A percentile compares a stretch with the other conserved stretches of the same genome.
Conservation (phyloP, 2,113 vertebrate genomes). For the Periophthalmus modestus region DNA sequence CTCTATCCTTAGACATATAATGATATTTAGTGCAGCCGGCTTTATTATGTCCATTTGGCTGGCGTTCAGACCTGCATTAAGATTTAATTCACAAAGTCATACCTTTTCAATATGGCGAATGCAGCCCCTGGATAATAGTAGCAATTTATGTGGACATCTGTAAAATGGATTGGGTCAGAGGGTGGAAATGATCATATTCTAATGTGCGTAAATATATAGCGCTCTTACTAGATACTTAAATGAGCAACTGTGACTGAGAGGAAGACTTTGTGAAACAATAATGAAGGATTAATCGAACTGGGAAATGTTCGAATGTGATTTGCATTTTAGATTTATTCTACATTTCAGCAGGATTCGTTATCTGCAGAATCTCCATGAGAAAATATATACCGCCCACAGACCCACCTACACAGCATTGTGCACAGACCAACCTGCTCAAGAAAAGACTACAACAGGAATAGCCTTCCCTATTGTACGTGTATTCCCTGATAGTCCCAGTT, state of each 20-base stretch:
- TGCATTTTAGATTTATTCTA: conserved; percentile 29
- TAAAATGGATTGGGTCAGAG: conserved; percentile 30
- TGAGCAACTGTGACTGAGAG: conserved; percentile 12
- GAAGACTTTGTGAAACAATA: conserved; percentile 14
- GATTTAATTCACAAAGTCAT: conserved; percentile 49
- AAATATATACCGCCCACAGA: conserved; percentile 45
- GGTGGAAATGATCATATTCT: conserved; percentile 27
- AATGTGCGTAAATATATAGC: conserved; percentile 19
- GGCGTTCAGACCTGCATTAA: conserved; percentile 51
- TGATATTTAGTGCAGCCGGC: conserved; percentile 40
- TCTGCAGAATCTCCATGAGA: conserved; percentile 29
- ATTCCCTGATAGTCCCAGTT: conserved; percentile 25
- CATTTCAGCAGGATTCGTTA: conserved; percentile 23
- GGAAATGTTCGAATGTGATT: background rate
- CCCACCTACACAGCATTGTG: conserved; percentile 33
- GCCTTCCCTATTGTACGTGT: background rate
- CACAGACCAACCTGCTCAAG: conserved; percentile 13
- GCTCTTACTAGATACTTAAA: conserved; percentile 20
- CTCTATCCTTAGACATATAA: conserved; percentile 52
- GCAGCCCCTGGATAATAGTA: conserved; percentile 12
- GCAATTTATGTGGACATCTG: conserved; percentile 25
- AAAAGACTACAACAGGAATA: conserved; percentile 8
- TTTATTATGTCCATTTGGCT: conserved; percentile 65
- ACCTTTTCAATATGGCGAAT: conserved; percentile 24
- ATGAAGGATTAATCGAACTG: conserved; percentile 7